phyloP scores from a whole-genome alignment of 2,888 invertebrate species.

The Cataglyphis cursor region DNA sequence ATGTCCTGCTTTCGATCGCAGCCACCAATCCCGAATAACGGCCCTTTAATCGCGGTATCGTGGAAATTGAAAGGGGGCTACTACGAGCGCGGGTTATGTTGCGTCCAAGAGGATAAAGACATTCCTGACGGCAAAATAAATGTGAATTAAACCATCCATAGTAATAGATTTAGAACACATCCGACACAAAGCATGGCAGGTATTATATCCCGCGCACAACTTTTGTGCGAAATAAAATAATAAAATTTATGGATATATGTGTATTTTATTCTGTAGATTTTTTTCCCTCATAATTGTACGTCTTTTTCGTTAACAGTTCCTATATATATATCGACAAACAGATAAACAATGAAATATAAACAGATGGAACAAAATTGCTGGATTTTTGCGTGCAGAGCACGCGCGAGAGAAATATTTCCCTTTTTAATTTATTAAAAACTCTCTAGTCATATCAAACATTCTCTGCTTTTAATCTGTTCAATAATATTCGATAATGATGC shows the following conservation, averaged over 20 bases:
- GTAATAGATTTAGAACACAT: not conserved
- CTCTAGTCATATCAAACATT: not conserved
- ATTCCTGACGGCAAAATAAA: constrained; percentile 48
- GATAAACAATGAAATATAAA: not conserved
- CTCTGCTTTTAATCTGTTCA: not conserved
- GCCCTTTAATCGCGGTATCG: constrained; percentile 52
- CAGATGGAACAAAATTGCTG: not conserved
- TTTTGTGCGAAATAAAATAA: constrained; percentile 4
- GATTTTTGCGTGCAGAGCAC: not conserved
- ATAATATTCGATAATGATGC: not conserved
- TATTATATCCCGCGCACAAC: not conserved
- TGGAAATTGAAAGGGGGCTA: constrained; percentile 49
- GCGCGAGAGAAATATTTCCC: not conserved
- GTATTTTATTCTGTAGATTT: not conserved
- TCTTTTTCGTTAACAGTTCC: not conserved
- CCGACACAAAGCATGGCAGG: not conserved
- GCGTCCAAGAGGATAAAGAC: constrained; percentile 45
- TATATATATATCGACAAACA: not conserved
- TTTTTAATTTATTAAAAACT: constrained; percentile 28
- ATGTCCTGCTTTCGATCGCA: constrained; percentile 49
- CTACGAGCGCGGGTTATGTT: constrained; percentile 42
- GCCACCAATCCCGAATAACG: constrained; percentile 52
- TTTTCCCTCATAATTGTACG: not conserved
- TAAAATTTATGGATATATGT: not conserved
- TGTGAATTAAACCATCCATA: constrained; percentile 38